Evolutionary conservation across 2,888 invertebrate genomes (phyloP), one percentile per base, ranked within the genome.

Genomic region (Tachystola acroxantha): DNA sequence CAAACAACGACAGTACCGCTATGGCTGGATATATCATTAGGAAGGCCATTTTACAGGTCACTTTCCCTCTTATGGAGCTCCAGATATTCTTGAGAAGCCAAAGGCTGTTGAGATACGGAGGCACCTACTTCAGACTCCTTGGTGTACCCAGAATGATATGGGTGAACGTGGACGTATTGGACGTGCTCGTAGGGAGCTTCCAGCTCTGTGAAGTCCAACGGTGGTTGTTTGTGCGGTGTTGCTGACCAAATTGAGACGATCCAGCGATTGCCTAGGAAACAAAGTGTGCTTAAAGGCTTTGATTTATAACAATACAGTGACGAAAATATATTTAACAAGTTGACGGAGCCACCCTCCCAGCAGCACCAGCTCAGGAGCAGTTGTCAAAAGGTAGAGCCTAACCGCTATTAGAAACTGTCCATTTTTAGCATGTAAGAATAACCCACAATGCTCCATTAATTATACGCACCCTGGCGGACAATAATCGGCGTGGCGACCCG

Each of bases 201-300:
- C 0, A 96, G 74, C 68, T 95, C 95, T 0, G 92, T 91, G 34
- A 93, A 89, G 68, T 96, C 95, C 3, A 95, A 72, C 0, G 96
- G 92, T 2, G 94, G 93, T 64, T 94, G 94, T 48, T 93, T 92
- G 66, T 94, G 93, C 0, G 96, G 95, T 3, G 94, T 93, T 24
- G 93, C 89, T 1, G 95, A 93, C 94, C 94, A 96, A 67, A 96
- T 88, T 1, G 95, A 93, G 10, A 94, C 91, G 41, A 96, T 80
- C 94, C 94, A 95, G 59, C 94, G 93, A 69, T 94, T 96, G 32
- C 95, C 95, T 93, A 64, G 19, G n/a, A 67, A 63, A 40, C 20
- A 41, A 36, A n/a, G n/a, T n/a, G n/a, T n/a, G n/a, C n/a, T n/a
- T n/a, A n/a, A n/a, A n/a, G n/a, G n/a, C n/a, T n/a, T n/a, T n/a